Evolutionary conservation across 2,888 invertebrate genomes (phyloP).

Genomic region (Oegoconia quadripuncta): DNA sequence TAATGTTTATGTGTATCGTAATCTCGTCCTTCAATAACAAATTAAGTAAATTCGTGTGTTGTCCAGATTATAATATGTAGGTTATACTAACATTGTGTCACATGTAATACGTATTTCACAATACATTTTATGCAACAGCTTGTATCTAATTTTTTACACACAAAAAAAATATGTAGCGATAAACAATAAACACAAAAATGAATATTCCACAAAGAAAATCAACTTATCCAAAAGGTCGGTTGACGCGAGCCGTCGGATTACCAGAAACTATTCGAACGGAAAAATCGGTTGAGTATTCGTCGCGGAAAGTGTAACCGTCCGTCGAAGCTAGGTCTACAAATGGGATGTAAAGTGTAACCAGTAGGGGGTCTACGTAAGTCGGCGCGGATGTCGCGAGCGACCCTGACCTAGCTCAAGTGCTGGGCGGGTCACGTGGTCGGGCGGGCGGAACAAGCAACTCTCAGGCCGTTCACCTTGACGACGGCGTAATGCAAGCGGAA

Average conservation of each 20-base stretch:
- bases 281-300: slow-evolving; percentile 59
- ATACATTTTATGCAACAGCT: too few species aligned
- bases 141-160: background rate
- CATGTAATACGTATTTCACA: too few species aligned
- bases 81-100: too few species aligned
- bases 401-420: slow-evolving; percentile 75
- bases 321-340: slow-evolving; percentile 29
- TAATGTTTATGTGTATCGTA: too few species aligned
- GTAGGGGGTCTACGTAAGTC: slow-evolving; percentile 45
- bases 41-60: too few species aligned
- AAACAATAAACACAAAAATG: too few species aligned
- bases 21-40: too few species aligned
- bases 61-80: too few species aligned
- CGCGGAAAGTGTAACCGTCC: slow-evolving; percentile 44
- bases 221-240: slow-evolving; percentile 62
- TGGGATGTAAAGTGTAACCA: slow-evolving; percentile 16
- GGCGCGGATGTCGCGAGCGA: slow-evolving; percentile 54
- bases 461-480: slow-evolving; percentile 73
- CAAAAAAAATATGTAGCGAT: background rate
- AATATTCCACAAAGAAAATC: slow-evolving; percentile 28
- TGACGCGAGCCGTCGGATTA: slow-evolving; percentile 51
- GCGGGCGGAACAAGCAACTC: slow-evolving; percentile 59
- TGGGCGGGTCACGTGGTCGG: slow-evolving; percentile 71
- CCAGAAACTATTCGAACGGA: slow-evolving; percentile 70
- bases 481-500: slow-evolving; percentile 45